phyloP scores from a whole-genome alignment of 2,113 vertebrate species.

The Pao palembangensis region DNA sequence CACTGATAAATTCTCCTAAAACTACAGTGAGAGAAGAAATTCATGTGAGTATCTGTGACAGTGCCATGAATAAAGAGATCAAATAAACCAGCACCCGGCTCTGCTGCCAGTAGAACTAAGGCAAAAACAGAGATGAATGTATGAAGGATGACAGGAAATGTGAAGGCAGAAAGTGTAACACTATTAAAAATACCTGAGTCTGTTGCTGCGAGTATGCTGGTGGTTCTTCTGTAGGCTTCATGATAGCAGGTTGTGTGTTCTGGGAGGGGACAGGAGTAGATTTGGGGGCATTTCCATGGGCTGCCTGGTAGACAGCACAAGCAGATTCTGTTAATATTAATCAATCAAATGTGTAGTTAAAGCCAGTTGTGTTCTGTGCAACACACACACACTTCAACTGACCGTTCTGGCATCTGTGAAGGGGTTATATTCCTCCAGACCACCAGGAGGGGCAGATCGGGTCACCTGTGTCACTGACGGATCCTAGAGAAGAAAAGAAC shows the following conservation, averaged over 20 bases:
- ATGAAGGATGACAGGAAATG: conserved; percentile 27
- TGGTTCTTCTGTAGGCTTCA: conserved; percentile 97
- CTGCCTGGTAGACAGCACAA: conserved; percentile 72
- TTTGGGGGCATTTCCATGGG: conserved; percentile 85
- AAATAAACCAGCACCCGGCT: conserved; percentile 48
- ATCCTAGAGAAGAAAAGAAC: conserved; percentile 76
- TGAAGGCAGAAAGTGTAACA: conserved; percentile 8
- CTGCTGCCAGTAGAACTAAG: conserved; percentile 31
- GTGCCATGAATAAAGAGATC: conserved; percentile 6
- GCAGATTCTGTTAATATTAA: conserved; percentile 16
- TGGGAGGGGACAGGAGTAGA: conserved; percentile 78
- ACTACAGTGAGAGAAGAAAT: too few relatives aligned
- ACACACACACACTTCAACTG: conserved; percentile 60
- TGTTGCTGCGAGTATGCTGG: conserved; percentile 86
- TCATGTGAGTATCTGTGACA: conserved; percentile 9
- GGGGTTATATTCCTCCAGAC: conserved; percentile 96
- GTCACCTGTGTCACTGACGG: conserved; percentile 98
- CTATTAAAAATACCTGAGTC: conserved; percentile 67
- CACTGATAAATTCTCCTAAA: too few relatives aligned
- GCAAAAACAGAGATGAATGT: conserved; percentile 9
- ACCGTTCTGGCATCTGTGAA: conserved; percentile 96
- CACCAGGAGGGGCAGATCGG: conserved; percentile 85
- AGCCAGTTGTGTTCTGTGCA: conserved; percentile 42
- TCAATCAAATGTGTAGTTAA: conserved; percentile 35
- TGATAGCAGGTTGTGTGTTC: conserved; percentile 98